Base-by-base conservation (phyloP, 2,113 vertebrate genomes). In the Megalops atlanticus region DNA sequence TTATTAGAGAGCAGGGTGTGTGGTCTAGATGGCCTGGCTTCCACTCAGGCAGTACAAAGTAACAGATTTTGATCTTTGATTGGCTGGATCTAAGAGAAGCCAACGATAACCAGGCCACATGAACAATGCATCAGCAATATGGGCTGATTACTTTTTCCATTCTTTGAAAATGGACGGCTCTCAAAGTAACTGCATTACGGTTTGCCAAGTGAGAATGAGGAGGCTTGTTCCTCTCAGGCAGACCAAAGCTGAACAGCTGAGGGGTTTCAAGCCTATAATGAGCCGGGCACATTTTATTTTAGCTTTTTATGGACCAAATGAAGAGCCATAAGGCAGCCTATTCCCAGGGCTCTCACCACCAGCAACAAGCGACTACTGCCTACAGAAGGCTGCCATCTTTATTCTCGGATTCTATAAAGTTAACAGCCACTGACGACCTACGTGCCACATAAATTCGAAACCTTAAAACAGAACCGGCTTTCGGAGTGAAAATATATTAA, bases 161-260 rank as follows among this genome's bases (percentile, higher is more conserved):
- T 39, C 85, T 88, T 88, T 90, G 82, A 87, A 87, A 84, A 81
- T 87, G 83, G 49, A 89, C 43, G n/a, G n/a, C n/a, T n/a, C 86
- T 83, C 83, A 47, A 85, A 83, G 86, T 85, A 90, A 90, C 81
- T 89, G 84, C 21, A 31, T 71, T 82, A 70, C 21, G 47, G 27
- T 49, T 78, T 85, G 88, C 86, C 83, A 85, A 82, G 21, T 31
- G 69, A 77, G 52, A 81, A 82, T 86, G 83, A 70, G 47, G 74
- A 52, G 11, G 31, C 3, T 27, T 81, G 78, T 72, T 78, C 80
- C 74, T 68, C 84, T 86, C 77, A 85, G 89, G 69, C 85, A 84
- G 85, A 87, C 83, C 52, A 81, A 15, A 80, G 84, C 27, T 6
- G 47, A 83, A 16, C n/a, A 52, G 76, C 81, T 80, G 33, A 84